Evolutionary conservation across 2,797 vertebrate genomes (phyloP).

Genomic region (Anguilla anguilla): DNA sequence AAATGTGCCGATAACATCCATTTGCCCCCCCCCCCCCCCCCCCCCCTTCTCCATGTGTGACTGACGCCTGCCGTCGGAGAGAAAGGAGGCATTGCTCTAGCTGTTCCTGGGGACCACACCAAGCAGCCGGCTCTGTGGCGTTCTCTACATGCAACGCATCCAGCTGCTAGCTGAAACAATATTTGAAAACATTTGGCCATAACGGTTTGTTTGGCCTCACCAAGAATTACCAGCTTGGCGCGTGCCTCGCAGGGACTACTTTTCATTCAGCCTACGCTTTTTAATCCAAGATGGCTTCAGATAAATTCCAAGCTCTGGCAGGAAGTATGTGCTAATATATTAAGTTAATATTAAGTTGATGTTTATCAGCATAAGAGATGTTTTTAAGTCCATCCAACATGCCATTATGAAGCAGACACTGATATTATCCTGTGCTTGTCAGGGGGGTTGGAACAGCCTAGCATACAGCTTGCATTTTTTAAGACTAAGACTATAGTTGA

Average conservation of each 20-base stretch:
- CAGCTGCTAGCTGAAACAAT: not conserved
- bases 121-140: not conserved
- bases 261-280: not conserved
- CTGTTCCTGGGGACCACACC: not conserved
- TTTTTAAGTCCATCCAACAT: not conserved
- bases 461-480: not conserved
- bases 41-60: not conserved
- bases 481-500: not conserved
- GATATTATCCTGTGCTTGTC: not conserved
- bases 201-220: not conserved
- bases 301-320: not conserved
- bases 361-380: not conserved
- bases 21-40: not conserved
- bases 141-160: not conserved
- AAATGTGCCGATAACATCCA: not conserved
- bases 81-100: not conserved
- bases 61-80: conserved; percentile 13
- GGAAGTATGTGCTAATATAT: not conserved
- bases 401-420: not conserved
- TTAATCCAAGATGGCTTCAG: not conserved
- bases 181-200: not conserved
- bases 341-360: not conserved
- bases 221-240: not conserved
- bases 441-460: not conserved
- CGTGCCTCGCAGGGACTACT: not conserved